phyloP scores from a whole-genome alignment of 2,113 vertebrate genomes.

The Nymphicus hollandicus region DNA sequence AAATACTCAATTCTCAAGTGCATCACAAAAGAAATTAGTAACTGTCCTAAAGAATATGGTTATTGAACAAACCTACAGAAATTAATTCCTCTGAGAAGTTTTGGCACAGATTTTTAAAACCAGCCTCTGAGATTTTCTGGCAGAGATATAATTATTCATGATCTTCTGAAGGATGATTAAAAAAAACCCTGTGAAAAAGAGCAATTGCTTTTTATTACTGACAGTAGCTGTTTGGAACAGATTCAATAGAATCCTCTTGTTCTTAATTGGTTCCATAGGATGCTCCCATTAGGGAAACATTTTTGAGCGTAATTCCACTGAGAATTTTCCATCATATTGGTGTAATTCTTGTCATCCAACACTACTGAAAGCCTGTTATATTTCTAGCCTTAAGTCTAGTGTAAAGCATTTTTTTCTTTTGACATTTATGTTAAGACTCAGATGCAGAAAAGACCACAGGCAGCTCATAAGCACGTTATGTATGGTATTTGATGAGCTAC shows the following conservation, averaged over 20 bases:
- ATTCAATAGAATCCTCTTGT: background rate
- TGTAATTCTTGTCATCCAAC: background rate
- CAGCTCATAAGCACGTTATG: background rate
- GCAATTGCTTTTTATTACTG: background rate
- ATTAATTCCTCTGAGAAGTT: background rate
- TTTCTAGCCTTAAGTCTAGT: background rate
- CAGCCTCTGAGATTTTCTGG: background rate
- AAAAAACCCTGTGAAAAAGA: background rate
- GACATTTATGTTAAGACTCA: background rate
- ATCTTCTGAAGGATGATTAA: background rate
- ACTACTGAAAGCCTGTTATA: background rate
- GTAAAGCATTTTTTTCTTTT: background rate
- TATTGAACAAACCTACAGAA: background rate
- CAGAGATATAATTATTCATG: background rate
- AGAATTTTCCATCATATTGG: background rate
- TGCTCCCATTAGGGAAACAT: background rate
- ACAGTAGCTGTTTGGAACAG: background rate
- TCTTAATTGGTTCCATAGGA: background rate
- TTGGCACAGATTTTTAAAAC: background rate
- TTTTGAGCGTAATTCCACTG: background rate
- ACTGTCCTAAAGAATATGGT: background rate
- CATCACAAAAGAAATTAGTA: background rate
- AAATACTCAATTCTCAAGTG: background rate
- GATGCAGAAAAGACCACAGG: background rate
- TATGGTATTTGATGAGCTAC: background rate